These are phyloP conservation scores for Ruditapes philippinarum DNA, from an alignment of 1,140 invertebrate genomes.

Conservation along the genomic window DNA sequence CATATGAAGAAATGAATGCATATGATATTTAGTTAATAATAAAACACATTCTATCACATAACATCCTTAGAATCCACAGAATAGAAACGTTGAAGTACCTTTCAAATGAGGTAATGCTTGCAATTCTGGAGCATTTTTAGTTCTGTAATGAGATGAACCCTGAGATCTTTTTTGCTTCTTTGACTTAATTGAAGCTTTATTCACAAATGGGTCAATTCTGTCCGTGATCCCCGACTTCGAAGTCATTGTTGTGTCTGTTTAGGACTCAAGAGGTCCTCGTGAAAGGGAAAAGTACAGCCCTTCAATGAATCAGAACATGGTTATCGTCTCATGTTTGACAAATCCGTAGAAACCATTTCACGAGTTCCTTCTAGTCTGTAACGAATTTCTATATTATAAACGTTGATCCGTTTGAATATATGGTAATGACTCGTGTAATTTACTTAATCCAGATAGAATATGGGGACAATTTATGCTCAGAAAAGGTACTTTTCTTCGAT, in stretches of 20 bases:
- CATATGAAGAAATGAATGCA: too few species aligned
- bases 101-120: slow-evolving; percentile 86
- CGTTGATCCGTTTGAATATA: not conserved
- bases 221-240: slow-evolving; percentile 82
- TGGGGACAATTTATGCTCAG: not conserved
- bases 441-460: slow-evolving; percentile 1
- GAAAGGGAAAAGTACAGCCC: slow-evolving; percentile 49
- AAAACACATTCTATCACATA: too few species aligned
- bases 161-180: slow-evolving; percentile 87
- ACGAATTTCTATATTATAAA: not conserved
- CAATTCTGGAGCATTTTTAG: slow-evolving; percentile 86
- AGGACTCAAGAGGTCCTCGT: slow-evolving; percentile 59
- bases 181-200: slow-evolving; percentile 85
- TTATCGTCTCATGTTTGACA: slow-evolving; percentile 73
- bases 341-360: slow-evolving; percentile 78
- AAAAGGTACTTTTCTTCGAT: slow-evolving; percentile 44
- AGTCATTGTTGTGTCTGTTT: slow-evolving; percentile 79
- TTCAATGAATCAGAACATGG: slow-evolving; percentile 62
- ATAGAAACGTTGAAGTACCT: slow-evolving; percentile 77
- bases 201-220: slow-evolving; percentile 86
- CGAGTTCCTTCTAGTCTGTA: slow-evolving; percentile 9
- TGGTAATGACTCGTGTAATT: not conserved
- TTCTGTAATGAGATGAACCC: slow-evolving; percentile 87
- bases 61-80: too few species aligned
- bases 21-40: too few species aligned